Conservation (phyloP, 2,797 vertebrate genomes). For the Acipenser ruthenus region DNA sequence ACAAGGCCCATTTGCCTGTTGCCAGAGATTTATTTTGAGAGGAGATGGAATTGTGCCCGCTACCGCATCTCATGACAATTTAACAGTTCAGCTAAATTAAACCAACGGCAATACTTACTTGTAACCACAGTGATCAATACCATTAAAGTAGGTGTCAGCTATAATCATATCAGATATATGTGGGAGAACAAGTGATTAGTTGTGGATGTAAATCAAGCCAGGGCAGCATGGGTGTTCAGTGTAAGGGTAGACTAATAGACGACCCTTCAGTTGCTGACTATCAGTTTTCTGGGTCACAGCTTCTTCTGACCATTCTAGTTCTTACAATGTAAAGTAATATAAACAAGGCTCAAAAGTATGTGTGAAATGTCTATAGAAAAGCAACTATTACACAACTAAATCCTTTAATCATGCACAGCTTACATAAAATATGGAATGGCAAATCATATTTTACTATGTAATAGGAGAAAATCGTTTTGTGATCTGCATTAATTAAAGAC, state of each 20-base stretch:
- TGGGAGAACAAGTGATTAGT: slow-evolving; percentile 34
- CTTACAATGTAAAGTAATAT: slow-evolving; percentile 12
- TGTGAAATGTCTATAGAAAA: too few relatives aligned
- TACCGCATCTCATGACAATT: slow-evolving; percentile 41
- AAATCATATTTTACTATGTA: too few relatives aligned
- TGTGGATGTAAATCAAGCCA: slow-evolving; percentile 28
- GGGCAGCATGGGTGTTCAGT: slow-evolving; percentile 9
- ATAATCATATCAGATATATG: slow-evolving; percentile 34
- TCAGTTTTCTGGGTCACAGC: slow-evolving; percentile 23
- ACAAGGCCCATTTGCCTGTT: slow-evolving; percentile 32
- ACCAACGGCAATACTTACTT: slow-evolving; percentile 32
- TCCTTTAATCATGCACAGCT: too few relatives aligned
- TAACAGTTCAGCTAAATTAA: slow-evolving; percentile 47
- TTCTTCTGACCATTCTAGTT: slow-evolving; percentile 15
- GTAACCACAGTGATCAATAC: slow-evolving; percentile 40
- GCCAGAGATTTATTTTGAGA: slow-evolving; percentile 35
- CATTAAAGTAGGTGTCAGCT: slow-evolving; percentile 36
- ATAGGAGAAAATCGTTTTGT: too few relatives aligned
- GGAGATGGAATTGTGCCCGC: slow-evolving; percentile 36
- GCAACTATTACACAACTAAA: too few relatives aligned
- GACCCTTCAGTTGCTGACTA: slow-evolving; percentile 22
- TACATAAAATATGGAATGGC: too few relatives aligned
- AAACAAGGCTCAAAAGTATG: too few relatives aligned
- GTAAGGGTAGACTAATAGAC: slow-evolving; percentile 25
- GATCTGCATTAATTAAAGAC: too few relatives aligned